Evolutionary conservation across 2,888 invertebrate genomes (phyloP).

Genomic region (Chalcis sispes): DNA sequence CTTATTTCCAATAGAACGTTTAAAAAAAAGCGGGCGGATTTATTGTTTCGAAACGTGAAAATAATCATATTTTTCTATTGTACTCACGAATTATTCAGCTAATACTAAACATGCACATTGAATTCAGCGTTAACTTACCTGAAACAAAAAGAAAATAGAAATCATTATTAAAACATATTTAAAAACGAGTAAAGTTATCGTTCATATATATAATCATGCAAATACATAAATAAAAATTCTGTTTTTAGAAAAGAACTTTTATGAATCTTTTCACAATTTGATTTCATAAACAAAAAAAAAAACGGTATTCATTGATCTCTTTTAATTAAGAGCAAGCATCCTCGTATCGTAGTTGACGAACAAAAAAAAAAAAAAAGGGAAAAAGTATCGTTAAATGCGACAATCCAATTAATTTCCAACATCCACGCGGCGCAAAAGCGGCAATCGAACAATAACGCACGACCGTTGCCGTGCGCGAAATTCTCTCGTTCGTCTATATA

Average conservation of each 20-base stretch:
- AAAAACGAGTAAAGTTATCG: background rate
- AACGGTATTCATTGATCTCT: no score
- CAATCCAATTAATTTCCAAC: no score
- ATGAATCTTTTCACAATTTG: no score
- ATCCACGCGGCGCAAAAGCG: background rate
- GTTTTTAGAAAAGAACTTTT: no score
- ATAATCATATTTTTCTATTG: background rate
- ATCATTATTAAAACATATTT: conserved; percentile 1
- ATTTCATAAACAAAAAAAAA: no score
- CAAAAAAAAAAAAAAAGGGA: no score
- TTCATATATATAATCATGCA: no score
- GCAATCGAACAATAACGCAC: background rate
- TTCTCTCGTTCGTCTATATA: no score
- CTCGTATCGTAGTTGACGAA: background rate
- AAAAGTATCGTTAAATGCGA: no score
- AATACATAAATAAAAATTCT: no score
- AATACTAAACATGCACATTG: background rate
- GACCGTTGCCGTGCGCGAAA: no score
- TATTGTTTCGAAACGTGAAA: background rate
- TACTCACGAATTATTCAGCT: conserved; percentile 17
- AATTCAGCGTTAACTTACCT: conserved; percentile 40
- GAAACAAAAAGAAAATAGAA: conserved; percentile 26
- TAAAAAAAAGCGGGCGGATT: background rate
- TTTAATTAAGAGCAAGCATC: no score
- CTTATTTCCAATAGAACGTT: background rate